Percentiles rank a stretch among this genome's conserved stretches.
Conservation (phyloP, 2,888 invertebrate species). For the Pemphredon lugubris region DNA sequence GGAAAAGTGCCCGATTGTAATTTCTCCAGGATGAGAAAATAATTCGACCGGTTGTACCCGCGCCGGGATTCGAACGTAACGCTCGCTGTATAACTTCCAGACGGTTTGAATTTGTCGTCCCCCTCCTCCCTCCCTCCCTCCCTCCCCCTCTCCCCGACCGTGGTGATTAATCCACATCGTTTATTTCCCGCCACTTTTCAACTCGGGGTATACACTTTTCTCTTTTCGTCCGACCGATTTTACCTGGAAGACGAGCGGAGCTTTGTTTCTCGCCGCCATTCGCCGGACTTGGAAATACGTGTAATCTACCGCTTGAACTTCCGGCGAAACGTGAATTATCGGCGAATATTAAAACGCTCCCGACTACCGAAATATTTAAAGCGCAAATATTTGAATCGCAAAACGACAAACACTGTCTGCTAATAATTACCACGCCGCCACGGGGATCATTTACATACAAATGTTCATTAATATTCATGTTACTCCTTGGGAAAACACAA, state of each 20-base stretch:
- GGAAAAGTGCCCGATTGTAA: constrained; percentile 50
- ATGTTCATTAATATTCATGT: constrained; percentile 29
- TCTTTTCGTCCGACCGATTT: background rate
- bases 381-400: constrained; percentile 26
- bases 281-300: no score
- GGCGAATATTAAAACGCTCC: no score
- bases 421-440: constrained; percentile 40
- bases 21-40: constrained; percentile 49
- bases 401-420: constrained; percentile 13
- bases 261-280: no score
- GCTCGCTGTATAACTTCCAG: background rate
- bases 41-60: constrained; percentile 9
- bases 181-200: background rate
- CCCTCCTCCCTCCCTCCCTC: background rate
- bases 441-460: constrained; percentile 42
- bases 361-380: constrained; percentile 9
- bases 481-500: constrained; percentile 20
- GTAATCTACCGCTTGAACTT: background rate
- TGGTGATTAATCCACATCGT: background rate
- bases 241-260: no score
- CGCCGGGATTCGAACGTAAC: background rate
- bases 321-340: no score
- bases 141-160: background rate
- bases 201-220: background rate
- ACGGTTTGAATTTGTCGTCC: background rate